These are phyloP conservation scores for Thalassoma bifasciatum DNA, from an alignment of 2,113 vertebrate genomes.

Conservation along the genomic window DNA sequence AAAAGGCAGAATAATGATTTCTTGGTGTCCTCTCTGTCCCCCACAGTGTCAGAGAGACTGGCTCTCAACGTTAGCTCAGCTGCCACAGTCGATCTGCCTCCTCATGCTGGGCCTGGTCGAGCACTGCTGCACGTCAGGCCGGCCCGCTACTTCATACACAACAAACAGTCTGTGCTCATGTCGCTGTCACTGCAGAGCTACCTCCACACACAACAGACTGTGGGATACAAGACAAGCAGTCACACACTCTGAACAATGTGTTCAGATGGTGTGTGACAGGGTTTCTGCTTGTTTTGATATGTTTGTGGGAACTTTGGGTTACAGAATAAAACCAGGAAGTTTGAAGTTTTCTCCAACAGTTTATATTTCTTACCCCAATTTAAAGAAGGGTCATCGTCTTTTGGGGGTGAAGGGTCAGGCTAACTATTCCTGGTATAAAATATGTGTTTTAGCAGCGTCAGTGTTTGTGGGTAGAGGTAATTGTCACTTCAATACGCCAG, in stretches of 20 bases:
- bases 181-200: slow-evolving; percentile 34
- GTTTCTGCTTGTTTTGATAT: neutral
- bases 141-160: slow-evolving; percentile 7
- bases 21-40: slow-evolving; percentile 18
- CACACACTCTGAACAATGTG: neutral
- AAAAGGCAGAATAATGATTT: slow-evolving; percentile 50
- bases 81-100: slow-evolving; percentile 46
- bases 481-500: too few relatives aligned
- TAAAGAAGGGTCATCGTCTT: too few relatives aligned
- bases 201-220: slow-evolving; percentile 7
- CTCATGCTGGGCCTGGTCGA: slow-evolving; percentile 12
- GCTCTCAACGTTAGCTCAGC: slow-evolving; percentile 38
- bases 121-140: neutral
- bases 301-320: neutral
- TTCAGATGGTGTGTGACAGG: neutral
- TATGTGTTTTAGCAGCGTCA: neutral
- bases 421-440: neutral
- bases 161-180: slow-evolving; percentile 20
- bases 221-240: neutral
- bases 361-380: too few relatives aligned
- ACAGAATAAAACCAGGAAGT: neutral
- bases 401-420: too few relatives aligned
- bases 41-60: slow-evolving; percentile 36
- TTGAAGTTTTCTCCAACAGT: neutral
- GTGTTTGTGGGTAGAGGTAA: too few relatives aligned